Conservation (phyloP, 1,140 invertebrate genomes). For the Drosophila baimaii region DNA sequence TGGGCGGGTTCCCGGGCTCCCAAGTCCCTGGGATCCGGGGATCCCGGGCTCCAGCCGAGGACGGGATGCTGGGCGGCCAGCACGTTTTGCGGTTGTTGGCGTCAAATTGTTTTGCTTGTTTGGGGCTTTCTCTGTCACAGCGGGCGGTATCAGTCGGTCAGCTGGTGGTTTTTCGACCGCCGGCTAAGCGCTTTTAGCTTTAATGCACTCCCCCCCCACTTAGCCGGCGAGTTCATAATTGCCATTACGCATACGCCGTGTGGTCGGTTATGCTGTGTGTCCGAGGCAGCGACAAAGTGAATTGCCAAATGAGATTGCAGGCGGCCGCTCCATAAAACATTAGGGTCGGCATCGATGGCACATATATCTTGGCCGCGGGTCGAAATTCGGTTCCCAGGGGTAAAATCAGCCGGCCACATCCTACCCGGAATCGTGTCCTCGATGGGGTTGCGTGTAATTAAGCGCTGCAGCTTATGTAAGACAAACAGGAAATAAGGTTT, state of each 20-base stretch:
- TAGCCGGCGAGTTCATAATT: conserved; percentile 67
- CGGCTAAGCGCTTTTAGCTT: conserved; percentile 77
- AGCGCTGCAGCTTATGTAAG: conserved; percentile 80
- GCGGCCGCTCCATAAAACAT: conserved; percentile 43
- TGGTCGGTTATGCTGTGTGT: conserved; percentile 44
- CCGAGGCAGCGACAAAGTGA: conserved; percentile 33
- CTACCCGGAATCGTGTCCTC: conserved; percentile 32
- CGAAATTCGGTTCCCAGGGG: conserved; percentile 17
- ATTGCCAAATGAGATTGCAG: conserved; percentile 52
- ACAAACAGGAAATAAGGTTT: conserved; percentile 81
- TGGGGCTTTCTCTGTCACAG: conserved; percentile 75
- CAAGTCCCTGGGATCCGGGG: background rate
- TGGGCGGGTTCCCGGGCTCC: conserved; percentile 42
- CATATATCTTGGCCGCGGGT: conserved; percentile 24
- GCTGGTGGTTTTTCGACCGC: conserved; percentile 54
- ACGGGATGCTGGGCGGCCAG: conserved; percentile 22
- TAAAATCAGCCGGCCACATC: conserved; percentile 39
- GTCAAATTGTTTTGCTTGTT: conserved; percentile 82
- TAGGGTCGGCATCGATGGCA: conserved; percentile 24
- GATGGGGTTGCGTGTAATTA: conserved; percentile 72
- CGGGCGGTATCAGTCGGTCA: conserved; percentile 71
- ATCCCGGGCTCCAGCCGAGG: background rate
- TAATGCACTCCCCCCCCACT: conserved; percentile 61
- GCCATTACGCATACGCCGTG: conserved; percentile 74
- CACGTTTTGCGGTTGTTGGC: conserved; percentile 78